Conservation (phyloP, 1,140 invertebrate species). For the Drosophila murphyi region DNA sequence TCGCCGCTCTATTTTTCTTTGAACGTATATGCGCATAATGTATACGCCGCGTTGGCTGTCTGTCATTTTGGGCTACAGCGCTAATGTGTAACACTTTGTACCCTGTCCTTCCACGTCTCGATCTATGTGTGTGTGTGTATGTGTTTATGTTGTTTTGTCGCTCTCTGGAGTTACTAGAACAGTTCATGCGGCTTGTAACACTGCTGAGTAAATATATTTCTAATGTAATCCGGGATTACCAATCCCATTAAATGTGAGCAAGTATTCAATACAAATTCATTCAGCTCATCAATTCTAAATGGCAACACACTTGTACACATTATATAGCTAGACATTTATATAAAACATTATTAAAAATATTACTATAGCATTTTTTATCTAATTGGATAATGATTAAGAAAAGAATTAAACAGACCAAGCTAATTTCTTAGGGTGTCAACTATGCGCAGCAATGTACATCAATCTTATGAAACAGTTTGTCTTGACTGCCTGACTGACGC, state of each 20-base stretch:
- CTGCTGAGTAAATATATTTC: constrained; percentile 23
- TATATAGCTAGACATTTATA: too few species aligned
- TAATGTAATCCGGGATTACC: not conserved
- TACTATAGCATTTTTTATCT: too few species aligned
- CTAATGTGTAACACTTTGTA: constrained; percentile 46
- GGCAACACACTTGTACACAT: too few species aligned
- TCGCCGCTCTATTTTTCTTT: not conserved
- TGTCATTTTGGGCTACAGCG: constrained; percentile 45
- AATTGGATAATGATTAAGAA: too few species aligned
- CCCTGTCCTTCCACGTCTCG: constrained; percentile 40
- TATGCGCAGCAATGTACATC: too few species aligned
- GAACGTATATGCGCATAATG: not conserved
- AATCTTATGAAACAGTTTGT: too few species aligned
- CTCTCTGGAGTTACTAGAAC: constrained; percentile 1
- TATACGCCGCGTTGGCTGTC: constrained; percentile 5
- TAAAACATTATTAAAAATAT: too few species aligned
- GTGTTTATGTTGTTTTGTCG: constrained; percentile 4
- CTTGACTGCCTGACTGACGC: too few species aligned
- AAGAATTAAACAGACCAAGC: too few species aligned
- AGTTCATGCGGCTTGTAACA: constrained; percentile 23
- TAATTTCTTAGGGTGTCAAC: too few species aligned
- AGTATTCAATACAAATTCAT: not conserved
- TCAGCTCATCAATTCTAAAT: not conserved
- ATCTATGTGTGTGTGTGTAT: constrained; percentile 10
- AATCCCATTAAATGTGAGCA: constrained; percentile 3